Conservation (phyloP, 2,113 vertebrate species). For the Sialia sialis region DNA sequence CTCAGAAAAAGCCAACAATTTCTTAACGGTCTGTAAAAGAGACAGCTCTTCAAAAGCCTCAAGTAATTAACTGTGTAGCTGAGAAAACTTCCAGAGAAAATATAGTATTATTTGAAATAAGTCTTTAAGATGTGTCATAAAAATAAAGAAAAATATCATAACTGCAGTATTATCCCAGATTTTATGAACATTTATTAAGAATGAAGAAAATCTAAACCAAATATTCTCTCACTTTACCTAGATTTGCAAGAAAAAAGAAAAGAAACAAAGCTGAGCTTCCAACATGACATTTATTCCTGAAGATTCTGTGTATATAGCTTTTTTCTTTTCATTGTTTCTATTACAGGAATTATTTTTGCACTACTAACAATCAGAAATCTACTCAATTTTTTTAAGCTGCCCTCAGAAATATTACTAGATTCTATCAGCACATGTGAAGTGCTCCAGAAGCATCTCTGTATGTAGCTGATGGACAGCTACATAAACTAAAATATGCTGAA, state of each 20-base stretch:
- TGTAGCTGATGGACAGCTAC: neutral
- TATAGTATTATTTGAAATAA: neutral
- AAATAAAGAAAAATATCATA: neutral
- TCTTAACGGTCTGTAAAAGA: neutral
- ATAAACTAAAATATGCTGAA: neutral
- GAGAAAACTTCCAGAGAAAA: neutral
- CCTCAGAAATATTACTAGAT: neutral
- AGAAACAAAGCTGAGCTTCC: neutral
- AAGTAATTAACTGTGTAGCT: neutral
- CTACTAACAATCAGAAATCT: neutral
- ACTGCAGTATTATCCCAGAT: neutral
- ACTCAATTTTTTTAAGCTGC: neutral
- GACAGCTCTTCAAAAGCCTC: neutral
- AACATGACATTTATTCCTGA: neutral
- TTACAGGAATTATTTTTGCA: neutral
- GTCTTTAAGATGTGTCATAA: neutral
- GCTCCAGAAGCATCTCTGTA: neutral
- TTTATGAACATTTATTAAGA: neutral
- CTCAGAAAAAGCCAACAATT: neutral
- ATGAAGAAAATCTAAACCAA: neutral
- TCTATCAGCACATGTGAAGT: neutral
- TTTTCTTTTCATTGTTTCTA: neutral
- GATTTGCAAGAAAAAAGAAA: neutral
- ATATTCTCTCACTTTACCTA: neutral
- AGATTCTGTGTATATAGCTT: neutral